Conservation (phyloP, 2,113 vertebrate genomes). For the Oncorhynchus clarkii region DNA sequence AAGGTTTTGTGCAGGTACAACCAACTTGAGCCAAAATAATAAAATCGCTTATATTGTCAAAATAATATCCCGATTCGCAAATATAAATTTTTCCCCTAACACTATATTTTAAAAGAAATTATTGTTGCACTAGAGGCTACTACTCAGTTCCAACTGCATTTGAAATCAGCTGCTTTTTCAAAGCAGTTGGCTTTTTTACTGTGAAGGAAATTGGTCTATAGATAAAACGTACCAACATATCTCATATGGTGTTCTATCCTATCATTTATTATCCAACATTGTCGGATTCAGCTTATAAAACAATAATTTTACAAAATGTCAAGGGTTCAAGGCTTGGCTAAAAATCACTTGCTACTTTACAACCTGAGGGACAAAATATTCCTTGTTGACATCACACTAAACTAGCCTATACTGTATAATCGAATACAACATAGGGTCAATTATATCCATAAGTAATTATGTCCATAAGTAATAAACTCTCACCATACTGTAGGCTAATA, state of each 20-base stretch:
- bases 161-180: background rate
- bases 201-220: background rate
- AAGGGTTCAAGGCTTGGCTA: background rate
- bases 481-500: background rate
- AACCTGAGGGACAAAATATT: background rate
- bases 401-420: background rate
- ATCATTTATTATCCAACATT: background rate
- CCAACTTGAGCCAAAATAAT: no score
- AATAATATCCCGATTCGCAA: no score
- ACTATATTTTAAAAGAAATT: background rate
- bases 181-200: background rate
- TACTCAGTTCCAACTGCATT: background rate
- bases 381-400: no score
- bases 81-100: no score
- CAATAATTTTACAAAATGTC: no score
- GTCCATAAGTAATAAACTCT: no score
- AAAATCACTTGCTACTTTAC: background rate
- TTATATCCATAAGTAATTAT: background rate
- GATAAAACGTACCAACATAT: background rate
- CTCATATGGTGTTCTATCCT: background rate
- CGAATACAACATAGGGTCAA: background rate
- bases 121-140: slow-evolving; percentile 7
- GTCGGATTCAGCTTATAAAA: no score
- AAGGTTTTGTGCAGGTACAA: no score
- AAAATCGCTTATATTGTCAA: no score